Percentiles rank a stretch among this genome's conserved stretches.
Conservation (phyloP, 2,888 invertebrate genomes). For the Apodemia zela region DNA sequence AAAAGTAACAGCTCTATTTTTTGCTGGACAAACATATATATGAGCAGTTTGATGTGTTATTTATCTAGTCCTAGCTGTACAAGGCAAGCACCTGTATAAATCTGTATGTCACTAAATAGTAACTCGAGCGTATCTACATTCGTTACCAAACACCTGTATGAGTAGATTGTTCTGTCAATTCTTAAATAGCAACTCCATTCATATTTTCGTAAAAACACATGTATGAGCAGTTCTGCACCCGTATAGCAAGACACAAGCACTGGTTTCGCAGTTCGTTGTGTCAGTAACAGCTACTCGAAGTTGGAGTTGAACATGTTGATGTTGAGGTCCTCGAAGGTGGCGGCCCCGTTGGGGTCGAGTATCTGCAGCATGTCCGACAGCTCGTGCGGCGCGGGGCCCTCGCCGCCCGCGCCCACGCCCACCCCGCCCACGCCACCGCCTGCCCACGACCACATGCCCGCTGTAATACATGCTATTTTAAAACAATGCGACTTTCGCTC, state of each 20-base stretch:
- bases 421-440: constrained; percentile 65
- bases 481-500: no score
- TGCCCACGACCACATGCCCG: constrained; percentile 92
- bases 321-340: constrained; percentile 93
- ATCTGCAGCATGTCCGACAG: constrained; percentile 96
- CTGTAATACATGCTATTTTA: constrained; percentile 10
- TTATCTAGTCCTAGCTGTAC: background rate
- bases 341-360: constrained; percentile 90
- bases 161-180: background rate
- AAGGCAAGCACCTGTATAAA: constrained; percentile 4
- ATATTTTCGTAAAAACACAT: background rate
- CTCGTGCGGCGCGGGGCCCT: constrained; percentile 83
- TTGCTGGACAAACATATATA: background rate
- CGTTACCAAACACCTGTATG: background rate
- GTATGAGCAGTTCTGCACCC: background rate
- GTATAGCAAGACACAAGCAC: background rate
- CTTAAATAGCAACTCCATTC: background rate
- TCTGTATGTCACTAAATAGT: background rate
- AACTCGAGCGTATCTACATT: background rate
- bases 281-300: constrained; percentile 50
- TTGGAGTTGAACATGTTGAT: constrained; percentile 93
- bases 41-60: background rate
- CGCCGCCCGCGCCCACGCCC: constrained; percentile 44
- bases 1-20: background rate
- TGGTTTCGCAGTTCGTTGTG: constrained; percentile 27